Conservation (phyloP, 2,888 invertebrate genomes). For the Drosophila setosimentum region DNA sequence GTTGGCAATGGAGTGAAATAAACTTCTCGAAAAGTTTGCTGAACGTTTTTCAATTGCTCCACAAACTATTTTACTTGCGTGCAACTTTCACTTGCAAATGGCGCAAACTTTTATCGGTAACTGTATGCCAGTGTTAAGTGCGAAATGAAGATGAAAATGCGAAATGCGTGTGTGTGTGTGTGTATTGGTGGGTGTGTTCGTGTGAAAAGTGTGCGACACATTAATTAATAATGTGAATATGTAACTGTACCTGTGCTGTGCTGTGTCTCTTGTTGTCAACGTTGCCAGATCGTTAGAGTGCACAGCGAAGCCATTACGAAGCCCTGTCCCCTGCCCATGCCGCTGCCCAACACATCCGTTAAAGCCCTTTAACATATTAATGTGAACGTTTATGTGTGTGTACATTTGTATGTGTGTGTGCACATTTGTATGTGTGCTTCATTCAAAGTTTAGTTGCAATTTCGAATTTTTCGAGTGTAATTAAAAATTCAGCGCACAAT, state of each 20-base stretch:
- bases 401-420: conserved; percentile 28
- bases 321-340: too few species aligned
- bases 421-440: conserved; percentile 32
- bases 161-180: background rate
- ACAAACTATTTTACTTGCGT: conserved; percentile 69
- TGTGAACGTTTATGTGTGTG: conserved; percentile 3
- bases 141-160: conserved; percentile 15
- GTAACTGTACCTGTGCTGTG: conserved; percentile 28
- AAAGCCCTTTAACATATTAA: conserved; percentile 5
- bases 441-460: conserved; percentile 74
- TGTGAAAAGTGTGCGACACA: conserved; percentile 57
- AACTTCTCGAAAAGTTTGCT: conserved; percentile 59
- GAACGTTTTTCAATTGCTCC: conserved; percentile 76
- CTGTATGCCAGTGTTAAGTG: conserved; percentile 36
- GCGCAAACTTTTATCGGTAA: conserved; percentile 63
- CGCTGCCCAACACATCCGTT: background rate
- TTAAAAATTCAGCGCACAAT: conserved; percentile 73
- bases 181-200: conserved; percentile 15
- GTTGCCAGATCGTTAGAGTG: conserved; percentile 36
- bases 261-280: conserved; percentile 8
- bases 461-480: conserved; percentile 65
- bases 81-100: conserved; percentile 67
- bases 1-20: conserved; percentile 34
- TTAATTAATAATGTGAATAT: conserved; percentile 76
- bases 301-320: conserved; percentile 20